Percentiles rank a stretch among this genome's conserved stretches.
Conservation (phyloP, 1,140 invertebrate species). For the Oryzaephilus surinamensis region DNA sequence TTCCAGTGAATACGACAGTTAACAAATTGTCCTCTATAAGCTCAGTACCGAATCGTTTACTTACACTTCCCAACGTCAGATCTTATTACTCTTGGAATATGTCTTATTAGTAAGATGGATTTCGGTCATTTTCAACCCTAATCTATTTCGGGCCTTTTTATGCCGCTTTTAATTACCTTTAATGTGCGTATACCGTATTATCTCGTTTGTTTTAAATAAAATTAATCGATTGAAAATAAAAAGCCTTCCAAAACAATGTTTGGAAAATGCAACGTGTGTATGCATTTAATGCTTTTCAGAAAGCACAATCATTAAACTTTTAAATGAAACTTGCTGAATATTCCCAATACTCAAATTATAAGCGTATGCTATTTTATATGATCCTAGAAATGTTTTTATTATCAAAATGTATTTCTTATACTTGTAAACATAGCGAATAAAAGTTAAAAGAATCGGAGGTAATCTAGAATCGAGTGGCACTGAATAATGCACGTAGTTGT, state of each 20-base stretch:
- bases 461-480: constrained; percentile 18
- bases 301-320: too few species aligned
- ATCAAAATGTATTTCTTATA: too few species aligned
- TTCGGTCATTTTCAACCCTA: constrained; percentile 21
- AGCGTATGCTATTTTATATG: too few species aligned
- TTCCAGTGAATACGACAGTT: constrained; percentile 23
- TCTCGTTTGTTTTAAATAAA: too few species aligned
- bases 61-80: constrained; percentile 24
- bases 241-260: too few species aligned
- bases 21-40: constrained; percentile 24
- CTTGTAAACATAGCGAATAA: constrained; percentile 15
- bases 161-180: constrained; percentile 19
- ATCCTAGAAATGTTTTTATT: too few species aligned
- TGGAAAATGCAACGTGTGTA: too few species aligned
- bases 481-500: constrained; percentile 21
- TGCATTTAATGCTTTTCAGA: too few species aligned
- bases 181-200: too few species aligned
- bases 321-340: too few species aligned
- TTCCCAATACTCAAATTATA: too few species aligned
- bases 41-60: constrained; percentile 20
- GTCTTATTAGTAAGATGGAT: constrained; percentile 30
- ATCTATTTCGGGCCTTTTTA: constrained; percentile 16
- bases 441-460: constrained; percentile 23
- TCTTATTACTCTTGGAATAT: constrained; percentile 18
- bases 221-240: too few species aligned